phyloP scores from a whole-genome alignment of 2,888 invertebrate genomes.

The Erebia palarica region DNA sequence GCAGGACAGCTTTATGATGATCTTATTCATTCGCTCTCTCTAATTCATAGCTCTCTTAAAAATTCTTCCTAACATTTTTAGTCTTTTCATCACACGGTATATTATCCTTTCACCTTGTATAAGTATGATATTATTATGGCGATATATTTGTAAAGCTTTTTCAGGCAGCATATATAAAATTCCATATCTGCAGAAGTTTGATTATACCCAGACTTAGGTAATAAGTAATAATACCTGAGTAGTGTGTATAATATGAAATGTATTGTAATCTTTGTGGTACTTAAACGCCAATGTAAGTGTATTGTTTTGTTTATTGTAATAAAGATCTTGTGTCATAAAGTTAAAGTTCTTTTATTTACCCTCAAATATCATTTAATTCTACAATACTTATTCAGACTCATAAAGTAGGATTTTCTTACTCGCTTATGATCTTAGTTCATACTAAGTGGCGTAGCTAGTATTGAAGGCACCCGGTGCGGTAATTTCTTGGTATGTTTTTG shows the following conservation, averaged over 20 bases:
- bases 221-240: background rate
- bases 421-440: no score
- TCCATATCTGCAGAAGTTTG: background rate
- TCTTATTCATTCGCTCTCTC: background rate
- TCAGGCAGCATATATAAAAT: background rate
- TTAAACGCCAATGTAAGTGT: slow-evolving; percentile 38
- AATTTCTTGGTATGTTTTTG: no score
- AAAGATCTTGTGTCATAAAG: slow-evolving; percentile 44
- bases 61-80: background rate
- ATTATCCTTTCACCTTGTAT: background rate
- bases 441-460: no score
- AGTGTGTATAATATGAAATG: slow-evolving; percentile 16
- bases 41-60: background rate
- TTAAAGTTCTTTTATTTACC: slow-evolving; percentile 31
- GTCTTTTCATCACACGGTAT: background rate
- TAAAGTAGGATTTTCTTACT: no score
- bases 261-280: slow-evolving; percentile 36
- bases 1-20: background rate
- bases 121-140: background rate
- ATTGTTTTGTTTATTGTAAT: slow-evolving; percentile 36
- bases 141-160: background rate
- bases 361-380: background rate
- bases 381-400: no score
- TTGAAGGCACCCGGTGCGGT: no score
- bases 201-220: background rate